A percentile compares a stretch with the other conserved stretches of the same genome.
Evolutionary conservation across 2,888 invertebrate genomes (phyloP).

Genomic region (Amiota mariae): DNA sequence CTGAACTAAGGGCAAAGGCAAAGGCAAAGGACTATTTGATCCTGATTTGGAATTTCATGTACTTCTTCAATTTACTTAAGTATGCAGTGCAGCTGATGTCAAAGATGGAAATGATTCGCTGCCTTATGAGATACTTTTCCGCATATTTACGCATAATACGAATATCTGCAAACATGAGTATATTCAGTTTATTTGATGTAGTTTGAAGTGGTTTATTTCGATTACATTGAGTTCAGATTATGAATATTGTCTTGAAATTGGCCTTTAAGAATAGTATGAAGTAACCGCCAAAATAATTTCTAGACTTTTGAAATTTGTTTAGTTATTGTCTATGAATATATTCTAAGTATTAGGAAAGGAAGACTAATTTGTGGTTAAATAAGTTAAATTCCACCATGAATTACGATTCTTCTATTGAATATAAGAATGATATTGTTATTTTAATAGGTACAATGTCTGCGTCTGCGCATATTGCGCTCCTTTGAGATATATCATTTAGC

Average conservation of each 20-base stretch:
- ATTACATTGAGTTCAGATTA: not conserved
- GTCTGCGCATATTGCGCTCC: too few species aligned
- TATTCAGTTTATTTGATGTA: not conserved
- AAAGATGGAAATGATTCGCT: not conserved
- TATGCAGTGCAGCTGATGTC: slow-evolving; percentile 7
- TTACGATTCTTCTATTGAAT: too few species aligned
- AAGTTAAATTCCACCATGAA: too few species aligned
- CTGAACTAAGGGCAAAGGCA: not conserved
- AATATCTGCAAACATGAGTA: not conserved
- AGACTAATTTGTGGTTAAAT: too few species aligned
- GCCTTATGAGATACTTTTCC: not conserved
- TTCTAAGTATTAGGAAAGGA: too few species aligned
- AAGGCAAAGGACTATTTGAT: slow-evolving; percentile 7
- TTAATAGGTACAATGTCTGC: too few species aligned
- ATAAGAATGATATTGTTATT: too few species aligned
- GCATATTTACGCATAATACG: not conserved
- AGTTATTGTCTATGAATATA: too few species aligned
- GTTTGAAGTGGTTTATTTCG: not conserved
- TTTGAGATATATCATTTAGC: too few species aligned
- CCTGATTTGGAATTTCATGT: slow-evolving; percentile 3
- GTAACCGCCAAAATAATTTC: too few species aligned
- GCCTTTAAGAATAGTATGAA: too few species aligned
- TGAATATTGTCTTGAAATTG: not conserved
- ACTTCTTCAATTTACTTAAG: not conserved
- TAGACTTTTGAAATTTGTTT: too few species aligned